phyloP scores from a whole-genome alignment of 2,797 vertebrate genomes.

The Hoplostethus atlanticus region DNA sequence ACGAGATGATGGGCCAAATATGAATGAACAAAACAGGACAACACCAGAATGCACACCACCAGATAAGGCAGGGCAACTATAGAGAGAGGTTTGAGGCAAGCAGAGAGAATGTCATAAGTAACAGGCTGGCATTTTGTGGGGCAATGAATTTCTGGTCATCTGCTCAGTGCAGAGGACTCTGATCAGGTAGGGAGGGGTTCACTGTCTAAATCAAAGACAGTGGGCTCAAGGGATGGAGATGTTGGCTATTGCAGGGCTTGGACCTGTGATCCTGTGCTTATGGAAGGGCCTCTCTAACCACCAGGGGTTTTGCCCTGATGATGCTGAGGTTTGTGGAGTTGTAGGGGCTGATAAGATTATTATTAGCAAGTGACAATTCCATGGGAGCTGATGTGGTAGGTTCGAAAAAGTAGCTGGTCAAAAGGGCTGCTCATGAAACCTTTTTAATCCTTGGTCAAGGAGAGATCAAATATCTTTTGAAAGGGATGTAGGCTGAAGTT shows the following conservation, averaged over 20 bases:
- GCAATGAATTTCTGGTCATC: conserved; percentile 9
- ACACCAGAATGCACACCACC: conserved; percentile 38
- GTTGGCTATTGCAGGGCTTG: not conserved
- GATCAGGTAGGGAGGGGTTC: too few species aligned
- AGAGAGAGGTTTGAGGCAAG: not conserved
- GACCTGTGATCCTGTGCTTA: not conserved
- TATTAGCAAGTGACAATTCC: not conserved
- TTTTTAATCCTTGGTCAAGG: conserved; percentile 12
- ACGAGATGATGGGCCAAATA: not conserved
- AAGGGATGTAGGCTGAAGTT: conserved; percentile 32
- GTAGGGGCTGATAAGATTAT: conserved; percentile 11
- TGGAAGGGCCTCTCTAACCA: not conserved
- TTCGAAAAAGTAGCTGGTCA: too few species aligned
- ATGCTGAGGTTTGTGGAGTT: conserved; percentile 20
- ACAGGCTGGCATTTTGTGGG: too few species aligned
- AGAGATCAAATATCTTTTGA: conserved; percentile 42
- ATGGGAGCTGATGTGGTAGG: conserved; percentile 2
- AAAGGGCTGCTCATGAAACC: too few species aligned
- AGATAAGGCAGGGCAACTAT: conserved; percentile 36
- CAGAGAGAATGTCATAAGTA: too few species aligned
- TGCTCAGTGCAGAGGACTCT: not conserved
- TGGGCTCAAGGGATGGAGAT: conserved; percentile 6
- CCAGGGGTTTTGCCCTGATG: not conserved
- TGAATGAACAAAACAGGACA: conserved; percentile 29
- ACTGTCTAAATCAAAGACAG: not conserved